Evolutionary conservation across 2,797 vertebrate species (phyloP).

Genomic region (Nyctibius grandis): DNA sequence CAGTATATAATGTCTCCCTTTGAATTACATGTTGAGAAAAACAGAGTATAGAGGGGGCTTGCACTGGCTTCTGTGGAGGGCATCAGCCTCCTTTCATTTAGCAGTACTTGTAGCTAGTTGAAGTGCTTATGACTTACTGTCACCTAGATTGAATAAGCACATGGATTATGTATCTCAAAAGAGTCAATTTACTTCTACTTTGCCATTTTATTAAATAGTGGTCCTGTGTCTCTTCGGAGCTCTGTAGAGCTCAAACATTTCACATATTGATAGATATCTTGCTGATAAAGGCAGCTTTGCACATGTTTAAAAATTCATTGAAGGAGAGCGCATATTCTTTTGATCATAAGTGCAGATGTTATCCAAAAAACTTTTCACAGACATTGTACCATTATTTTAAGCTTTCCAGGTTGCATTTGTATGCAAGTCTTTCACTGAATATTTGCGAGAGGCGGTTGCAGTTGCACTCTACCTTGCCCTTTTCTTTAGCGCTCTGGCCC

Average conservation of each 20-base stretch:
- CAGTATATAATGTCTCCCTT: neutral
- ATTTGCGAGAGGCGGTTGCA: neutral
- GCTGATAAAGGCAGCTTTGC: neutral
- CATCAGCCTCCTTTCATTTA: neutral
- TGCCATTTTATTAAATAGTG: neutral
- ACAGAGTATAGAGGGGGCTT: neutral
- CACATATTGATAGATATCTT: neutral
- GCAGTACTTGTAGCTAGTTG: neutral
- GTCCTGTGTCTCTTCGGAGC: neutral
- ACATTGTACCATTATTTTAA: neutral
- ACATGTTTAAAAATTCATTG: neutral
- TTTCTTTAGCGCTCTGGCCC: neutral
- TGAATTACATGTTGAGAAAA: neutral
- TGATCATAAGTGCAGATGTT: neutral
- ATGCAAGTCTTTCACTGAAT: neutral
- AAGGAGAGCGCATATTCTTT: neutral
- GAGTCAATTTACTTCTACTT: neutral
- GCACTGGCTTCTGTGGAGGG: neutral
- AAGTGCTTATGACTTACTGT: neutral
- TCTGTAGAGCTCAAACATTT: neutral
- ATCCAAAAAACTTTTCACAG: neutral
- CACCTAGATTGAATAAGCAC: neutral
- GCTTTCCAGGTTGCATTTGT: neutral
- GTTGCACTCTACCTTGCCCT: neutral
- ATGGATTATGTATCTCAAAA: neutral